Evolutionary conservation across 23 tunicate species (phyloP).

Genomic region (Trididemnum miniatum): DNA sequence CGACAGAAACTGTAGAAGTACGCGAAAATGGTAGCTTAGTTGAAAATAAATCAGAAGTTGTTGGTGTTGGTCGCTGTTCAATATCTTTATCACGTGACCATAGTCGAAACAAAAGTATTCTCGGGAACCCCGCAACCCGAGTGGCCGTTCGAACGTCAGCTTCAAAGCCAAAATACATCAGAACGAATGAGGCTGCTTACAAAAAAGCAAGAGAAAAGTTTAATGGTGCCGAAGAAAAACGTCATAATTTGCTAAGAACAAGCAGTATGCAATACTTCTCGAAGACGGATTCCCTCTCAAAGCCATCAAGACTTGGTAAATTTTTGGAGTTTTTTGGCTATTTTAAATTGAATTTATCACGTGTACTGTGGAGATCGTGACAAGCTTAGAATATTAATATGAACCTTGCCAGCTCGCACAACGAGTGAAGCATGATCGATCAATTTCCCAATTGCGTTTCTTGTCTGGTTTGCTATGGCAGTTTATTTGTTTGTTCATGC

Average conservation of each 20-base stretch:
- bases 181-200: neutral
- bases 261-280: neutral
- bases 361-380: neutral
- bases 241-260: neutral
- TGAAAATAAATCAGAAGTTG: no score
- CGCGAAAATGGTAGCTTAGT: no score
- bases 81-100: no score
- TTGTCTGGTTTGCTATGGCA: no score
- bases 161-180: neutral
- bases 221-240: neutral
- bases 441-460: no score
- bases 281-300: neutral
- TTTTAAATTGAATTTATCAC: neutral
- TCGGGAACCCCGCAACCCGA: no score
- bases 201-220: neutral
- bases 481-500: no score
- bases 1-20: neutral
- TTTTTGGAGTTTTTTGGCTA: neutral
- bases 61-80: no score
- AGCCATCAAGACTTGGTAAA: neutral
- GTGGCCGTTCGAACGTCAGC: neutral
- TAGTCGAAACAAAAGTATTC: no score
- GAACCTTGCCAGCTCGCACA: no score
- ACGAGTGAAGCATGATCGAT: no score
- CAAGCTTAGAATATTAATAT: no score